Base-by-base conservation (phyloP, 2,797 vertebrate genomes). In the Uromys caudimaculatus region DNA sequence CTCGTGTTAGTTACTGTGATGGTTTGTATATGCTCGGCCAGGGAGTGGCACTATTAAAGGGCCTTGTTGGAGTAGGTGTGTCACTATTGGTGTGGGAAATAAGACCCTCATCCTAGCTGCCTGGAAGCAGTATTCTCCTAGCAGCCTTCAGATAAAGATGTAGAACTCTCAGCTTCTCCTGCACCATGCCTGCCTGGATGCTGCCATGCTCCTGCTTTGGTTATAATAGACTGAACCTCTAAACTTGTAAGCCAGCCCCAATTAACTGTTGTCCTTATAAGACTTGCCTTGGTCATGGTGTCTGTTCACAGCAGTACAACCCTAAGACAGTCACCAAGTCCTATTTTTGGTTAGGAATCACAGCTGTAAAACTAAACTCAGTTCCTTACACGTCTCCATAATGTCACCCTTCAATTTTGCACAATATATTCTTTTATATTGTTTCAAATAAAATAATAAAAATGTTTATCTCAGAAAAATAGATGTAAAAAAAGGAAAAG, bases 381-480 rank as follows among this genome's bases (percentile, higher is more conserved):
- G 98, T 98, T 98, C 97, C 97, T 98, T 98, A 98, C 98, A 98
- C 97, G 96, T 98, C 96, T n/a, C 32, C 47, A 97, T 98, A 97
- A 99, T 99, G 99, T 98, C 99, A 98, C 98, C 99, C 99, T 98
- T 99, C 98, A 99, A 99, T 99, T 99, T 99, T 99, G 99, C 99
- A 99, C 99, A 99, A 97, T 99, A 99, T 99, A 99, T 99, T 99
- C 98, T 99, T 99, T 99, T 99, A 99, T 99, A 99, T 99, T 99
- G 99, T 99, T 99, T 99, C 99, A 99, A 99, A 99, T 99, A 99
- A 99, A 99, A 99, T 97, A 98, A 64, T 50, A 84, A 64, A 62
- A 90, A 81, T 71, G 5, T 81, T 75, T 81, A 89, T 50, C 47
- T 87, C 47, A n/a, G 64, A 87, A 64, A 78, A 78, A 71, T 29